These are phyloP conservation scores for Conops quadrifasciatus DNA, from an alignment of 2,888 invertebrate genomes.

Conservation along the genomic window DNA sequence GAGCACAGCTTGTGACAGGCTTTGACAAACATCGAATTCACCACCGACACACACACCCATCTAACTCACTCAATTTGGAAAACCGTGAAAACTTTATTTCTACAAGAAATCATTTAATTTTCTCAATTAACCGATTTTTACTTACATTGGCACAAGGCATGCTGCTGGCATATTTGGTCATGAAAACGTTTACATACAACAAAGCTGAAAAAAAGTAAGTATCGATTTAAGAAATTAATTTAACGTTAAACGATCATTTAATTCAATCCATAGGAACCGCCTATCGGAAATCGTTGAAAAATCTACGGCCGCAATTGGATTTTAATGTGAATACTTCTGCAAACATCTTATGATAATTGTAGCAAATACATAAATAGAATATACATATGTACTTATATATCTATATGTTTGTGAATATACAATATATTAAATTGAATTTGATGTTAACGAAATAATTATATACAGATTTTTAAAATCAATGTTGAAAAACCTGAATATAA, in stretches of 20 bases:
- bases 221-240: neutral
- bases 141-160: conserved; percentile 43
- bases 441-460: too few relatives aligned
- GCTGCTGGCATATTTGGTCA: conserved; percentile 43
- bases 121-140: conserved; percentile 35
- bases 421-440: too few relatives aligned
- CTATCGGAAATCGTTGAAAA: conserved; percentile 33
- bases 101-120: neutral
- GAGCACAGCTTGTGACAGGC: too few relatives aligned
- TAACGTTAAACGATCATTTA: too few relatives aligned
- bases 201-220: conserved; percentile 44
- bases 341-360: neutral
- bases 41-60: neutral
- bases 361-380: conserved; percentile 4
- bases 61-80: neutral
- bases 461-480: too few relatives aligned
- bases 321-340: conserved; percentile 35
- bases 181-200: conserved; percentile 44
- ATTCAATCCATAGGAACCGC: conserved; percentile 33
- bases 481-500: too few relatives aligned
- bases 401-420: neutral
- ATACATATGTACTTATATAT: conserved; percentile 16
- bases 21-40: conserved; percentile 5
- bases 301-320: conserved; percentile 34
- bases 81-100: neutral